Evolutionary conservation across 2,113 vertebrate genomes (phyloP).

Genomic region (Etia nguti): DNA sequence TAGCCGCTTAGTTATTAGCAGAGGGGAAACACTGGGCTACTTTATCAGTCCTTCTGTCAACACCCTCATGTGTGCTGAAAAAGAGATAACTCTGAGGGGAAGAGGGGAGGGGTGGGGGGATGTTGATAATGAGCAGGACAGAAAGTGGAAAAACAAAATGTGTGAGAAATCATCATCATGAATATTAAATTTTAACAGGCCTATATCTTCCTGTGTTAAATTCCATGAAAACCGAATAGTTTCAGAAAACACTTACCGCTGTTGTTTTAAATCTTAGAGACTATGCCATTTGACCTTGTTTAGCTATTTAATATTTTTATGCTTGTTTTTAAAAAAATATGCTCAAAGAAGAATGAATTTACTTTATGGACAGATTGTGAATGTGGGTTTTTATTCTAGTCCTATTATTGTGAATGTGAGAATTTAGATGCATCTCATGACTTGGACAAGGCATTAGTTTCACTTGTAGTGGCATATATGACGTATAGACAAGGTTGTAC

Average conservation of each 20-base stretch:
- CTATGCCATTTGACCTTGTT: neutral
- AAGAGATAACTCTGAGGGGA: neutral
- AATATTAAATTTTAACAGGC: neutral
- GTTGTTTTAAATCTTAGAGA: neutral
- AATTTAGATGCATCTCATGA: neutral
- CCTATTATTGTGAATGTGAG: neutral
- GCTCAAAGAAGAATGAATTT: neutral
- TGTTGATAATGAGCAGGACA: neutral
- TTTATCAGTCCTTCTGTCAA: slow-evolving; percentile 30
- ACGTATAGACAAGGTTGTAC: neutral
- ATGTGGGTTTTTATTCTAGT: neutral
- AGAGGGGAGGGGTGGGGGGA: neutral
- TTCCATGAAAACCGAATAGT: neutral
- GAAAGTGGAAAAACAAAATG: neutral
- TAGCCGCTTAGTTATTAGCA: slow-evolving; percentile 14
- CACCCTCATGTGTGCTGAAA: neutral
- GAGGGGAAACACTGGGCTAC: slow-evolving; percentile 11
- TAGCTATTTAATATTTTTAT: neutral
- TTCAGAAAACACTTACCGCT: neutral
- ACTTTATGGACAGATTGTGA: neutral
- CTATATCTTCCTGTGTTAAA: neutral
- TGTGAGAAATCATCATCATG: neutral
- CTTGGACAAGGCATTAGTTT: neutral
- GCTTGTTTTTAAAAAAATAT: neutral
- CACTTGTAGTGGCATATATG: neutral